Evolutionary conservation across 2,797 vertebrate genomes (phyloP), one percentile per base, ranked within the genome.

Genomic region (Monodelphis domestica): DNA sequence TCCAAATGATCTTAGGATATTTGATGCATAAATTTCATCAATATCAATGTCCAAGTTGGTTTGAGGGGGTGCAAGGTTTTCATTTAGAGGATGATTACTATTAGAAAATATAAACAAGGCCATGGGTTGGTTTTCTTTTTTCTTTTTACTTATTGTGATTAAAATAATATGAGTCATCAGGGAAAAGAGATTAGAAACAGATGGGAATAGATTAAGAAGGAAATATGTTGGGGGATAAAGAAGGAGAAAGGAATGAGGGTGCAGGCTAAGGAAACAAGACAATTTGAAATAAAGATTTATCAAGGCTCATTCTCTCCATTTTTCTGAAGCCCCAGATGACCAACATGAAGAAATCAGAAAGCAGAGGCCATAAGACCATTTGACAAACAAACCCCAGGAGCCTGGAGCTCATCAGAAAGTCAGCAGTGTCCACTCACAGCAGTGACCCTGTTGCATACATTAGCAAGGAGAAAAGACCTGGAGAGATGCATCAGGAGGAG

Each of bases 221-320:
- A 17, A 14, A 4, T 1, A 9, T 15, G 1, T 33, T 57, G 4
- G 0, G 2, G 54, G 38, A 12, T 1, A 26, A 50, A 15, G 30
- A 28, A 4, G 21, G 0, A 0, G 5, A 1, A 17, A 53, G 1
- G 6, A 3, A 33, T 26, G 11, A 1, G 38, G 54, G 1, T 14
- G 5, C 0, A n/a, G 5, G n/a, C 28, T 14, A 30, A 51, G 38
- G 11, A 4, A 6, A 0, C 6, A 33, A 59, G n/a, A 30, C 12
- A 38, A 0, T 1, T 1, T 12, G 63, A 94, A 84, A 84, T 45
- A 84, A 84, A 45, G 21, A 45, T 45, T 50, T 84, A 45, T 9
- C 38, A 84, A 38, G 51, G 51, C 12, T 88, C 45, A 21, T 53
- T 53, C 0, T 5, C 14, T 12, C 1, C 87, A 2, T 2, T 29